Evolutionary conservation across 2,113 vertebrate species (phyloP), one percentile per base, ranked within the genome.

Genomic region (Pterophyllum scalare): DNA sequence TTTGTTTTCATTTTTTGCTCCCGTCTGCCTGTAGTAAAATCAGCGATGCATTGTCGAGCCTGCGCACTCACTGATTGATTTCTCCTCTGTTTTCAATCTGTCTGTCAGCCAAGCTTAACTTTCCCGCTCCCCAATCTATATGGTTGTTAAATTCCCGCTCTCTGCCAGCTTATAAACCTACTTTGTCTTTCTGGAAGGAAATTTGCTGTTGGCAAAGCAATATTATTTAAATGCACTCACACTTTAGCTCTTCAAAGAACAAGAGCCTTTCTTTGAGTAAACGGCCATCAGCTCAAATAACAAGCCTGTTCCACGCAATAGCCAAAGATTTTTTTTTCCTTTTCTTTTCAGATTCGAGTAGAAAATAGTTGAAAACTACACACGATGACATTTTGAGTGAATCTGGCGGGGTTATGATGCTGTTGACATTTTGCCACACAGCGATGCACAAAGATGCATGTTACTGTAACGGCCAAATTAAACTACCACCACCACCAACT

Each of bases 51-150:
- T 92, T 90, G 87, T 89, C 86, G 59, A 83, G 83, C 82, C 59
- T 80, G 82, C 83, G 64, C 70, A 79, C 33, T 60, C 77, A 26
- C 80, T 74, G 88, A 93, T 91, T 90, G 88, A 92, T 93, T 93
- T 91, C 87, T 82, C 74, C 78, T 91, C 86, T 84, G 80, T 88
- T 92, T 92, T 90, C 85, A 85, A 85, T 94, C 83, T 87, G 89
- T 84, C 85, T 77, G 79, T 90, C 88, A 87, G 83, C 83, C 56
- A 75, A 85, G 80, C 88, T 82, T 82, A 70, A 77, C 22, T 24
- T 77, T 65, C 19, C 75, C 72, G 82, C 76, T 79, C 74, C 74
- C 59, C 78, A n/a, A 87, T 91, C 87, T 82, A 82, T 85, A 78
- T 13, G 75, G 78, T 75, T 77, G 81, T 90, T 88, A 70, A 85